Evolutionary conservation across 2,888 invertebrate genomes (phyloP), one percentile per base, ranked within the genome.

Genomic region (Cephalotes varians): DNA sequence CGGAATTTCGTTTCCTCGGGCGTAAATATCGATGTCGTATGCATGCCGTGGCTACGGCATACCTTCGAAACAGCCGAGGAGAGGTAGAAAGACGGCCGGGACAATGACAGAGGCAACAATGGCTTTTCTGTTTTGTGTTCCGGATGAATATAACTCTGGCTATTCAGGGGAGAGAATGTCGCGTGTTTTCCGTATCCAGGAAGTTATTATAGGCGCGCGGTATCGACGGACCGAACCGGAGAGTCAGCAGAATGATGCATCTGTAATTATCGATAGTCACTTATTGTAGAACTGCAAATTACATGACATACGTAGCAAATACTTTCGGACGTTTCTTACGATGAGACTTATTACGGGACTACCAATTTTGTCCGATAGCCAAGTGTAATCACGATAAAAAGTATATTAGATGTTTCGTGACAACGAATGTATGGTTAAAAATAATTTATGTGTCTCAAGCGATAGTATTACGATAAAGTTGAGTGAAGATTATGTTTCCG

Each of bases 81-180:
- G 21, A 21, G 21, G 28, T 69, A 69, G 56, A 69, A 77, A 31
- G 71, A 69, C 31, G 69, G 31, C 18, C 40, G 28, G 77, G 77
- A 56, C 77, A 77, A 51, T 76, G 76, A 76, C 76, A 37, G 49
- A 28, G 21, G 28, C 65, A 76, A 76, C 76, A 76, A 76, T 76
- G 67, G 67, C 34, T 15, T 34, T 25, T 76, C 67, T 51, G 67
- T 69, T 54, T 56, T 44, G 54, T 71, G 56, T 34, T 37, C 37
- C 49, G 40, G 15, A 51, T 34, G 49, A 51, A 56, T 65, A 44
- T 77, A 71, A 34, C 54, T 71, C 21, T 34, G 31, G 44, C 25
- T 47, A 56, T 71, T 69, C 40, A 54, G 71, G n/a, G 28, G 64
- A 65, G 44, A 44, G 44, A 65, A 77, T 56, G 31, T 79, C 71